These are phyloP conservation scores for Sarcophaga subvicina DNA, from an alignment of 2,888 invertebrate species.

Conservation along the genomic window DNA sequence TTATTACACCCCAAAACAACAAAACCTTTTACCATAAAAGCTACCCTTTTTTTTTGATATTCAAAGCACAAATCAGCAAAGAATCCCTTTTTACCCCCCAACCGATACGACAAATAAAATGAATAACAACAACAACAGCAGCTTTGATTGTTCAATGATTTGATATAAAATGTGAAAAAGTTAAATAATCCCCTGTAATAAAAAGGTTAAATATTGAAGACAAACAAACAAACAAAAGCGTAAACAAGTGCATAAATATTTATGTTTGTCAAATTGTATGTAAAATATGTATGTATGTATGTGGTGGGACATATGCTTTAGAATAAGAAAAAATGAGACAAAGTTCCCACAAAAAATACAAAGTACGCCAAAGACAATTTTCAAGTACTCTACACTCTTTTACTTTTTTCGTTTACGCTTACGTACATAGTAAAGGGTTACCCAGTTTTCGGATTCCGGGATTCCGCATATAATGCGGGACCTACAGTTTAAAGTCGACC, in stretches of 20 bases:
- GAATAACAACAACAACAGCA: slow-evolving; percentile 48
- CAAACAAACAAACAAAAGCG: background rate
- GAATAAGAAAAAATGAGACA: background rate
- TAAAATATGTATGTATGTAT: background rate
- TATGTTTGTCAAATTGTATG: too few relatives aligned
- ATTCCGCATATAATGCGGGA: too few relatives aligned
- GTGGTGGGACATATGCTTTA: slow-evolving; percentile 21
- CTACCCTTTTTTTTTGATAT: slow-evolving; percentile 26
- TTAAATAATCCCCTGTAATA: slow-evolving; percentile 64
- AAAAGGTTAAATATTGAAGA: slow-evolving; percentile 48
- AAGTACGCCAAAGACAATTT: too few relatives aligned
- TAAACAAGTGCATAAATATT: slow-evolving; percentile 50
- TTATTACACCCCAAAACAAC: slow-evolving; percentile 37
- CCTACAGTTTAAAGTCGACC: too few relatives aligned
- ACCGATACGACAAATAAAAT: slow-evolving; percentile 18
- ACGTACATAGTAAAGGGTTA: too few relatives aligned
- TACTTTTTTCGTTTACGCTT: background rate
- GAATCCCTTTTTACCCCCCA: background rate
- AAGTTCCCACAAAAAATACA: background rate
- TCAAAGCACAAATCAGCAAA: background rate
- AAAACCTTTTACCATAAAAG: slow-evolving; percentile 37
- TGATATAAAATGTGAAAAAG: slow-evolving; percentile 60
- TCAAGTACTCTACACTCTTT: background rate
- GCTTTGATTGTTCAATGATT: slow-evolving; percentile 60
- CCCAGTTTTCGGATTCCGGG: too few relatives aligned